Base-by-base conservation (phyloP, 2,113 vertebrate species). In the Ammospiza caudacuta region DNA sequence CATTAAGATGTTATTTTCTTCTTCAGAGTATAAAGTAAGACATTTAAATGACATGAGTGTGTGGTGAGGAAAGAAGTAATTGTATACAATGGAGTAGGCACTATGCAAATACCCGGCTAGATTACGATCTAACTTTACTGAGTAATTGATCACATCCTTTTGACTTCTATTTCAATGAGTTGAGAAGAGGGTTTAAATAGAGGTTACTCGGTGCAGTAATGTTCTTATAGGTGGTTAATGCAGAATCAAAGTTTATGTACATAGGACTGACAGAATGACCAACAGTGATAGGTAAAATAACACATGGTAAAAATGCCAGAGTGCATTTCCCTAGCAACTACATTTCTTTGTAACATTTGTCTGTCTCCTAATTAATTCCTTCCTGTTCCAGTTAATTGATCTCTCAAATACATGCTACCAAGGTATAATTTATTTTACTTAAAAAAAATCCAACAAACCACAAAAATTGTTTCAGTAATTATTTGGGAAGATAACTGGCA, bases 111-210 rank as follows among this genome's bases (percentile, higher is more conserved):
- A 94, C 28, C 73, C 78, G 89, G 57, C 31, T 61, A 95, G 92
- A 96, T 96, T 78, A 52, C 80, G 63, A 94, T 94, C 95, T 93
- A 70, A 62, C 64, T 89, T 93, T 81, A 93, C 49, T 78, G 83
- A 90, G 92, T 78, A 93, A 94, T 37, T 67, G 76, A 94, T 90
- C 80, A 97, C 76, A 84, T 61, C 69, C 68, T 87, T 95, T 90
- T 92, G 77, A 84, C 68, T 87, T 89, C 72, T 84, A 21, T 72
- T 84, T 87, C 91, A 95, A 9, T 64, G 80, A 78, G 10, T 29
- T 78, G 80, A 78, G 73, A 83, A 94, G 6, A 37, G 47, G 24
- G 92, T 90, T 97, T 91, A 95, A 90, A 78, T 1, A 84, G 44
- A 73, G 91, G 83, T 94, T 87, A 84, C 61, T 64, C 4, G 3